Percentiles rank a stretch among this genome's conserved stretches.
Evolutionary conservation across 1,140 invertebrate genomes (phyloP).

Genomic region (Bathynomus jamesi): DNA sequence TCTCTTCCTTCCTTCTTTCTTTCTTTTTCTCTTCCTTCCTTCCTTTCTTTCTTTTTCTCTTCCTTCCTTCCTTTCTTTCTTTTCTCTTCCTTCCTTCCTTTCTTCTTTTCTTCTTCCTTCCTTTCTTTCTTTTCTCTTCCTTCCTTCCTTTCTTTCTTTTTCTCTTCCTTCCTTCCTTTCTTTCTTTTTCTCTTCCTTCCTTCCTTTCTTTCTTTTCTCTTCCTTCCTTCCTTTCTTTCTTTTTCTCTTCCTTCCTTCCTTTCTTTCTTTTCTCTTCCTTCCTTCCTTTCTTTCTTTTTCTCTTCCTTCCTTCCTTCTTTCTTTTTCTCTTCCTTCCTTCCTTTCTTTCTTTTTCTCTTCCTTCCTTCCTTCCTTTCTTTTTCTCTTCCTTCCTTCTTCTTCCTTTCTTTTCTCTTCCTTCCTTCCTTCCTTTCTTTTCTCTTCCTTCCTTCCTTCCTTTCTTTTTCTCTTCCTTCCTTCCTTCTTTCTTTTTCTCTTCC

Average conservation of each 20-base stretch:
- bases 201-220: not conserved
- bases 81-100: not conserved
- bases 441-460: not conserved
- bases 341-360: not conserved
- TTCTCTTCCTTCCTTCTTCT: not conserved
- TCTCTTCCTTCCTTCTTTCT: not conserved
- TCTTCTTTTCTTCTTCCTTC: not conserved
- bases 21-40: not conserved
- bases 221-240: not conserved
- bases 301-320: not conserved
- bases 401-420: not conserved
- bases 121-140: not conserved
- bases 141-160: conserved; percentile 2
- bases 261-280: not conserved
- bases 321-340: not conserved
- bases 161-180: conserved; percentile 8
- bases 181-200: not conserved
- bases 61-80: not conserved
- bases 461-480: not conserved
- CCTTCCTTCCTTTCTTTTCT: not conserved
- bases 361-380: not conserved
- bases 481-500: not conserved
- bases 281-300: not conserved
- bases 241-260: not conserved
- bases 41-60: not conserved